Percentiles rank a stretch among this genome's conserved stretches.
These are phyloP conservation scores for Trissolcus japonicus DNA, from an alignment of 2,888 invertebrate genomes.

Conservation along the genomic window DNA sequence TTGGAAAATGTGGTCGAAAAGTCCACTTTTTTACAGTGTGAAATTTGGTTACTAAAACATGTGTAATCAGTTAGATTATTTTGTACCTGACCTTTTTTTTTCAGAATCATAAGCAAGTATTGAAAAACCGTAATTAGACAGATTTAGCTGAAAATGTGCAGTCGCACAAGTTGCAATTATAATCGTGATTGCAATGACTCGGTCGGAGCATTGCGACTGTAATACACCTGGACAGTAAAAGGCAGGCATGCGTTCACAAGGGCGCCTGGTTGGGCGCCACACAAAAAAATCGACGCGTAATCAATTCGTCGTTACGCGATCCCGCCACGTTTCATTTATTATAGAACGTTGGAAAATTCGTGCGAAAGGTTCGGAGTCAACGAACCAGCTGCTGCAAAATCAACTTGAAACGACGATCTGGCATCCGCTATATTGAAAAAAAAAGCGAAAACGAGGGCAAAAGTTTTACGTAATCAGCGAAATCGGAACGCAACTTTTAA, in stretches of 20 bases:
- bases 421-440: background rate
- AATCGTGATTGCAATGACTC: constrained; percentile 18
- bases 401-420: background rate
- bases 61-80: too few relatives aligned
- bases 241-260: constrained; percentile 56
- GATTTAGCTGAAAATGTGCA: background rate
- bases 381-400: constrained; percentile 7
- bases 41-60: too few relatives aligned
- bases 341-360: constrained; percentile 14
- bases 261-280: constrained; percentile 55
- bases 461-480: background rate
- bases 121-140: constrained; percentile 6
- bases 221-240: constrained; percentile 38
- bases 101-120: background rate
- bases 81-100: too few relatives aligned
- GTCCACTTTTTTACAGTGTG: too few relatives aligned
- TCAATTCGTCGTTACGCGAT: constrained; percentile 30
- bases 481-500: constrained; percentile 7
- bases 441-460: background rate
- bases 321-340: constrained; percentile 13
- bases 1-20: too few relatives aligned
- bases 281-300: constrained; percentile 19
- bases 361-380: constrained; percentile 1
- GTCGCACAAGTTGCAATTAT: background rate
- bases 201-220: constrained; percentile 8